Evolutionary conservation across 2,113 vertebrate species (phyloP), one percentile per base, ranked within the genome.

Genomic region (Lampris incognitus): DNA sequence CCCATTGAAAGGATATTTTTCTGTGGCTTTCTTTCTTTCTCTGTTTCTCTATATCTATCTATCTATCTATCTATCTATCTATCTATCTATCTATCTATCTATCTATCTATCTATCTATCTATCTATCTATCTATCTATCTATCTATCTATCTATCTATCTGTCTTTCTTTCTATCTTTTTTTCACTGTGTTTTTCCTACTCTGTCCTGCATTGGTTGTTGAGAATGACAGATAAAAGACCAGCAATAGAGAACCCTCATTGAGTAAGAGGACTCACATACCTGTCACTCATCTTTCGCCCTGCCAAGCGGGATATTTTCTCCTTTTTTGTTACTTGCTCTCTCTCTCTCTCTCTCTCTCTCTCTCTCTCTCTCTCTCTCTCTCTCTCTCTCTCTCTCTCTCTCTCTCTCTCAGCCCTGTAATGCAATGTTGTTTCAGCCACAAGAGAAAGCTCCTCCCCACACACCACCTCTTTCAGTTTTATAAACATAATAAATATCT

Each of bases 401-500:
- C 24, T 24, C 24, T 24, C 24, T 24, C 24, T 24, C 24, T 24
- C 24, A 24, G 37, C 62, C 68, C 54, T 65, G n/a, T 86, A 81
- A 79, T 81, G 79, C 69, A 36, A 59, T 84, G 87, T 74, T 87
- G 79, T 88, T 89, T 90, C 57, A 76, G 79, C 67, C 76, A 52
- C 62, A 69, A 24, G 74, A 79, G 55, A 80, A 84, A 83, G 71
- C 91, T 89, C 87, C 88, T 86, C 84, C 89, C 80, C 36, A 4
- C 40, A 69, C 88, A 57, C 85, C 81, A 72, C 91, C 81, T 85
- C 81, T 86, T 75, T 81, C 71, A 65, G 65, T 79, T 92, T 90
- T 90, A 87, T 91, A 91, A 85, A 90, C 48, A 77, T 84, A 90
- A 90, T 93, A 92, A 93, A 92, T 91, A 91, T 89, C 88, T 90